Percentiles rank a stretch among this genome's conserved stretches.
Conservation (phyloP, 2,888 invertebrate species). For the Drosophila nr. fundita region DNA sequence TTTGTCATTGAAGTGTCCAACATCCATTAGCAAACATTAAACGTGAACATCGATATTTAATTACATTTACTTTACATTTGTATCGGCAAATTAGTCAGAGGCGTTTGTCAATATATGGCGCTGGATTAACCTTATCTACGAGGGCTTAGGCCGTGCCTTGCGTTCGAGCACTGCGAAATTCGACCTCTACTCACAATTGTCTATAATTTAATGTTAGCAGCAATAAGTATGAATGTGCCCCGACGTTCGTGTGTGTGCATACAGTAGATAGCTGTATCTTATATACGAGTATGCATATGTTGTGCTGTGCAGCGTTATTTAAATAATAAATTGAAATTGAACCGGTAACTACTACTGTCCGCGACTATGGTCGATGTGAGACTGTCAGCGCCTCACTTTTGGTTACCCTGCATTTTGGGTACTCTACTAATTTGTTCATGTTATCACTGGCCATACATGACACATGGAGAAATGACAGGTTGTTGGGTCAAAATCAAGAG, state of each 20-base stretch:
- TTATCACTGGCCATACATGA: conserved; percentile 65
- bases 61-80: background rate
- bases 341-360: conserved; percentile 57
- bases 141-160: conserved; percentile 23
- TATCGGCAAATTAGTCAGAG: conserved; percentile 3
- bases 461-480: conserved; percentile 63
- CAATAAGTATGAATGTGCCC: conserved; percentile 23
- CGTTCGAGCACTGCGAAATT: conserved; percentile 19
- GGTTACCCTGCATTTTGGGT: conserved; percentile 20
- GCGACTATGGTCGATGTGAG: conserved; percentile 66
- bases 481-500: conserved; percentile 14
- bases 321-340: conserved; percentile 40
- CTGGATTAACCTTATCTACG: conserved; percentile 13
- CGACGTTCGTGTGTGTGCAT: conserved; percentile 5
- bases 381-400: conserved; percentile 56
- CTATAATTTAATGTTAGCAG: conserved; percentile 72
- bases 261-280: conserved; percentile 23
- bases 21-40: conserved; percentile 22
- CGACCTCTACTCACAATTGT: conserved; percentile 76
- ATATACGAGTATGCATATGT: conserved; percentile 20
- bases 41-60: conserved; percentile 20
- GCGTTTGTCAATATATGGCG: conserved; percentile 9
- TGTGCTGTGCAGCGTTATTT: conserved; percentile 39
- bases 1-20: conserved; percentile 42
- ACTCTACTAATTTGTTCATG: conserved; percentile 25